Evolutionary conservation across 2,113 vertebrate genomes (phyloP).

Genomic region (Macaca nemestrina): DNA sequence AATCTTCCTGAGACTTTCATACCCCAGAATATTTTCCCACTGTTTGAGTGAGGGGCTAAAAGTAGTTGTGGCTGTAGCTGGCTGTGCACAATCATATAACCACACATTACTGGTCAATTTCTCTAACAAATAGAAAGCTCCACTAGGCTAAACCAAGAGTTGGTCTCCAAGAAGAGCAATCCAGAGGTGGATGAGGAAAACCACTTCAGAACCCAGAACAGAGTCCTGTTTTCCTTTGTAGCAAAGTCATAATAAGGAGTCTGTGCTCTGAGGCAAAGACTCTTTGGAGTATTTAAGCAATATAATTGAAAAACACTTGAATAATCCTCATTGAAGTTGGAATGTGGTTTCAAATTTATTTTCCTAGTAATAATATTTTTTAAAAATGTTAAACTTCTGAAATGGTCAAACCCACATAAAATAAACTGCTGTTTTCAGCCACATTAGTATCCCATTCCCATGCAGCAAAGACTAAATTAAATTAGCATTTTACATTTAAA

Average conservation of each 20-base stretch:
- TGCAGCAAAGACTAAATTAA: conserved; percentile 78
- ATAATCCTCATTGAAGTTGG: conserved; percentile 51
- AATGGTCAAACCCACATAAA: conserved; percentile 73
- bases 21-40: not conserved
- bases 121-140: not conserved
- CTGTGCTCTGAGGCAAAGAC: conserved; percentile 22
- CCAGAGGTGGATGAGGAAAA: conserved; percentile 13
- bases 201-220: not conserved
- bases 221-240: not conserved
- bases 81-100: not conserved
- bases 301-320: conserved; percentile 58
- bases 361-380: conserved; percentile 75
- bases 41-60: not conserved
- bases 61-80: not conserved
- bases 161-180: conserved; percentile 25
- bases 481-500: conserved; percentile 76
- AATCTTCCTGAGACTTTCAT: conserved; percentile 8
- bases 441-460: conserved; percentile 63
- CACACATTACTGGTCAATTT: not conserved
- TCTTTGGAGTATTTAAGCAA: conserved; percentile 47
- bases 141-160: not conserved
- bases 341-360: conserved; percentile 68
- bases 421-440: conserved; percentile 72
- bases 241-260: not conserved
- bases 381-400: conserved; percentile 71